A percentile compares a stretch with the other conserved stretches of the same genome.
Conservation (phyloP, 2,797 vertebrate genomes). For the Acridotheres tristis region DNA sequence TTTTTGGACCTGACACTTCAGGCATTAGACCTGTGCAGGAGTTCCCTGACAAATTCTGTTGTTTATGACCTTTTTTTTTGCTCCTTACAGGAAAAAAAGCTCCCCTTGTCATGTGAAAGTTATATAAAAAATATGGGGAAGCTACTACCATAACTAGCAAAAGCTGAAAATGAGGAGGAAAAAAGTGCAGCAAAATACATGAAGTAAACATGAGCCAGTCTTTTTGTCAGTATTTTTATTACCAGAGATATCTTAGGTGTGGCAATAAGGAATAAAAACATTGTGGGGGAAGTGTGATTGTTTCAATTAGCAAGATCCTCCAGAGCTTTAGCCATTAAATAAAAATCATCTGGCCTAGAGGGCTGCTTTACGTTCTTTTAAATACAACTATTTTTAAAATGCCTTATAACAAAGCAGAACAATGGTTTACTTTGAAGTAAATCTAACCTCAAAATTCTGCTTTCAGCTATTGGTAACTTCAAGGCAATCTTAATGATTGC, state of each 20-base stretch:
- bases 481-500: background rate
- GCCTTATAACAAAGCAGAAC: background rate
- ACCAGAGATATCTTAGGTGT: background rate
- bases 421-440: slow-evolving; percentile 36
- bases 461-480: slow-evolving; percentile 11
- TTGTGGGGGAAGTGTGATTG: background rate
- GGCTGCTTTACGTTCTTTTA: slow-evolving; percentile 4
- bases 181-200: background rate
- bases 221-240: background rate
- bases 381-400: slow-evolving; percentile 10
- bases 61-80: background rate
- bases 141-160: background rate
- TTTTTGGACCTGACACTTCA: background rate
- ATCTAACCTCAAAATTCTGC: slow-evolving; percentile 42
- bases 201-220: background rate
- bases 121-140: background rate
- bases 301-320: slow-evolving; percentile 8
- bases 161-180: background rate
- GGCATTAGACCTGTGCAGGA: background rate
- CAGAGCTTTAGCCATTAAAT: slow-evolving; percentile 14
- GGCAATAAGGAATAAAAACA: background rate
- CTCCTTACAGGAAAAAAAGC: background rate
- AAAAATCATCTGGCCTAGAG: background rate
- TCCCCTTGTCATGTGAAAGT: background rate
- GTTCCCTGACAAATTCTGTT: background rate